phyloP scores from a whole-genome alignment of 2,113 vertebrate species.

The Daphoenositta chrysoptera region DNA sequence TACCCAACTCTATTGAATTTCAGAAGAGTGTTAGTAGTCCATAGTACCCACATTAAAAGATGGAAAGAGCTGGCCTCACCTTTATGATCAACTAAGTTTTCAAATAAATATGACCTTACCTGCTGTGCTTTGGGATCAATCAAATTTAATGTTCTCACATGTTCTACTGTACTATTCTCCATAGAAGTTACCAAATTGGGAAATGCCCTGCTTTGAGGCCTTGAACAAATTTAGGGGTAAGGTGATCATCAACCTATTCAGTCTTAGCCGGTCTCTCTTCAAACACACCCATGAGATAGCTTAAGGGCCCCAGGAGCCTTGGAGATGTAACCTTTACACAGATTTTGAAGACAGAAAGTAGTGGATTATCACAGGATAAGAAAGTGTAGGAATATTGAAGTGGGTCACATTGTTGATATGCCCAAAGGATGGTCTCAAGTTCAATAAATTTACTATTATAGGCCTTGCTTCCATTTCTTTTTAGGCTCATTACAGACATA shows the following conservation, averaged over 20 bases:
- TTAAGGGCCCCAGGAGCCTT: not conserved
- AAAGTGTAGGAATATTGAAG: not conserved
- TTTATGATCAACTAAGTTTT: not conserved
- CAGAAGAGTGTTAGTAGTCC: not conserved
- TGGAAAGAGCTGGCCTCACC: not conserved
- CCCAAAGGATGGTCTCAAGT: not conserved
- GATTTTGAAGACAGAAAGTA: not conserved
- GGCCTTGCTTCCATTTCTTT: not conserved
- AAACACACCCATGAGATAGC: no score
- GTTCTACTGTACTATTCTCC: not conserved
- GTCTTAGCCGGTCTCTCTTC: not conserved
- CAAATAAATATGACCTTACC: not conserved
- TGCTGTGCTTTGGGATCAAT: not conserved
- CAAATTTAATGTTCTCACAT: not conserved
- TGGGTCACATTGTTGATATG: not conserved
- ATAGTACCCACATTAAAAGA: not conserved
- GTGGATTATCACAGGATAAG: not conserved
- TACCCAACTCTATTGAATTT: not conserved
- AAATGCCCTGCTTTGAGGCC: not conserved
- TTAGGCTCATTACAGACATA: not conserved
- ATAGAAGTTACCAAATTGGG: not conserved
- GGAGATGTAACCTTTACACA: not conserved
- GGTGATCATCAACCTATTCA: not conserved
- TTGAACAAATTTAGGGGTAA: not conserved
- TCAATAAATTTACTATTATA: not conserved